A percentile compares a stretch with the other conserved stretches of the same genome.
These are phyloP conservation scores for Naso thynnoides DNA, from an alignment of 2,797 vertebrate genomes.

Conservation along the genomic window DNA sequence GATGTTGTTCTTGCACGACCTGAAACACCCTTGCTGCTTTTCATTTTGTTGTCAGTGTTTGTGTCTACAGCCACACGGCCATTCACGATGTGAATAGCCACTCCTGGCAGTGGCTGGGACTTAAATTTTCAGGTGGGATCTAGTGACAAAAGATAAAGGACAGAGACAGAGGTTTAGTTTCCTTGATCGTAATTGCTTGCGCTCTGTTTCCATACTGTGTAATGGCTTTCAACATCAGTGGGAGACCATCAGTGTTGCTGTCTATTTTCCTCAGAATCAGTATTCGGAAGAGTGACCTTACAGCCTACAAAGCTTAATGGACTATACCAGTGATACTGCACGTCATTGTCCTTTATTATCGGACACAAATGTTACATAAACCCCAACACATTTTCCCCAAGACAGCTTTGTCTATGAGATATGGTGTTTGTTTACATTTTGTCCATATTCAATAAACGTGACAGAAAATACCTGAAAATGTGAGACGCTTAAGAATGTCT, in stretches of 20 bases:
- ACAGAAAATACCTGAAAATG: too few species aligned
- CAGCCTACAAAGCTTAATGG: background rate
- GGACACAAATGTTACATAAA: too few species aligned
- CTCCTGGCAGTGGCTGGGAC: background rate
- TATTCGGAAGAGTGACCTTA: constrained; percentile 16
- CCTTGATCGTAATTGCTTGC: constrained; percentile 21
- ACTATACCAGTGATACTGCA: too few species aligned
- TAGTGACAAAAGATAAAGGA: constrained; percentile 44
- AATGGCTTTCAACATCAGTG: constrained; percentile 14
- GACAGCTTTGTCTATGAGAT: too few species aligned
- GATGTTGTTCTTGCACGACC: constrained; percentile 2
- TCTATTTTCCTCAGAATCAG: constrained; percentile 5
- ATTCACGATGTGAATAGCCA: background rate
- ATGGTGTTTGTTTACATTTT: too few species aligned
- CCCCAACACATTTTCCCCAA: too few species aligned
- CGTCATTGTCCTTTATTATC: too few species aligned
- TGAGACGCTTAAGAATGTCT: too few species aligned
- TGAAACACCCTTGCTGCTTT: constrained; percentile 10
- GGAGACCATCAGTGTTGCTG: constrained; percentile 10
- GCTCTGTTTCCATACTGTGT: constrained; percentile 40
- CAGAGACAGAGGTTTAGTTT: constrained; percentile 23
- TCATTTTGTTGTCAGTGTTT: background rate
- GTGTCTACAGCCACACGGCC: background rate
- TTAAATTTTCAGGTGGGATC: constrained; percentile 39
- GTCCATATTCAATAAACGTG: too few species aligned